These are phyloP conservation scores for Crepidodera aurea DNA, from an alignment of 2,888 invertebrate species.

Conservation along the genomic window DNA sequence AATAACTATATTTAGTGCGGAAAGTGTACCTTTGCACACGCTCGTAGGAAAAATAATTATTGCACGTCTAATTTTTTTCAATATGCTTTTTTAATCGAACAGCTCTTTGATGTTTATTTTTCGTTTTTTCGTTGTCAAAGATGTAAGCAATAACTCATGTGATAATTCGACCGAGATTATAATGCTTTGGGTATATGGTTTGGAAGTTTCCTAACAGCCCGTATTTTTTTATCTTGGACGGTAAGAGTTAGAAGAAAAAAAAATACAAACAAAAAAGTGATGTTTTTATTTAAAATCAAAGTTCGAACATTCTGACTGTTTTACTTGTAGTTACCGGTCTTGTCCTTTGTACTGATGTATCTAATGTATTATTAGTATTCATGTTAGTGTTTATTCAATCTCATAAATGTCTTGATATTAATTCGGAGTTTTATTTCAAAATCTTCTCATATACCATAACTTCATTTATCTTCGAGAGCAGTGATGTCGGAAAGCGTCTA, in stretches of 20 bases:
- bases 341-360: conserved; percentile 51
- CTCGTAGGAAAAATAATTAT: too few species aligned
- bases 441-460: too few species aligned
- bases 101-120: conserved; percentile 36
- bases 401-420: conserved; percentile 52
- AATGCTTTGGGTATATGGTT: conserved; percentile 28
- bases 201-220: conserved; percentile 15
- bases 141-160: conserved; percentile 52
- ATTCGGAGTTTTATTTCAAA: conserved; percentile 21
- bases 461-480: too few species aligned
- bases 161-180: conserved; percentile 47
- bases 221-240: conserved; percentile 22
- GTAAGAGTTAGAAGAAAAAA: conserved; percentile 31
- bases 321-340: conserved; percentile 51
- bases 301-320: conserved; percentile 49
- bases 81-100: conserved; percentile 2
- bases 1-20: too few species aligned
- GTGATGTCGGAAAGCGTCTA: too few species aligned
- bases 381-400: conserved; percentile 46
- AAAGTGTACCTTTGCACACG: too few species aligned
- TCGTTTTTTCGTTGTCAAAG: conserved; percentile 37
- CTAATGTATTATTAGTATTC: conserved; percentile 48
- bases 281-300: conserved; percentile 41
- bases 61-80: conserved; percentile 3
- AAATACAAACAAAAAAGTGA: conserved; percentile 17